phyloP scores from a whole-genome alignment of 2,113 vertebrate species.

The Sinocyclocheilus grahami region DNA sequence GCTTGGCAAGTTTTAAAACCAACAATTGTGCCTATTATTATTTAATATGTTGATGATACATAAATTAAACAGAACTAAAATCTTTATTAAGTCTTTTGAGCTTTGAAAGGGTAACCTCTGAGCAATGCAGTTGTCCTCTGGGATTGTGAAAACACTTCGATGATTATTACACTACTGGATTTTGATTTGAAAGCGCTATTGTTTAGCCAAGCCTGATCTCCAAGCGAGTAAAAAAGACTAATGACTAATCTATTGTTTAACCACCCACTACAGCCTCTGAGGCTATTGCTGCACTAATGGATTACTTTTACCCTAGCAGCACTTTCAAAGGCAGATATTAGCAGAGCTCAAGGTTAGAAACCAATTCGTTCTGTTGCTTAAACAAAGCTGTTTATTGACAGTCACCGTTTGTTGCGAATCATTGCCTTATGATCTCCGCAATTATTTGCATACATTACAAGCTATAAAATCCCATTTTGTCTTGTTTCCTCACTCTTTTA shows the following conservation, averaged over 20 bases:
- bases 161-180: neutral
- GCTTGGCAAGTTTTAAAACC: neutral
- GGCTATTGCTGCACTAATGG: constrained; percentile 48
- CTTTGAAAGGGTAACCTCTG: neutral
- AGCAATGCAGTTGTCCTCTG: neutral
- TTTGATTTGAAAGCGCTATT: constrained; percentile 19
- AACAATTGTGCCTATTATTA: neutral
- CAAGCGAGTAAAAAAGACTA: constrained; percentile 8
- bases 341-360: constrained; percentile 37
- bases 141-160: neutral
- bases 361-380: constrained; percentile 35
- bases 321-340: constrained; percentile 44
- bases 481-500: neutral
- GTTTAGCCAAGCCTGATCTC: constrained; percentile 6
- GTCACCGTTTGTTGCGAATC: constrained; percentile 32
- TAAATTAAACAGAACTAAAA: neutral
- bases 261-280: constrained; percentile 38
- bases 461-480: neutral
- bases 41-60: neutral
- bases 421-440: constrained; percentile 30
- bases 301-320: constrained; percentile 32
- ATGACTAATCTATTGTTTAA: constrained; percentile 54
- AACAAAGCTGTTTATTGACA: constrained; percentile 45
- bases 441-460: constrained; percentile 35
- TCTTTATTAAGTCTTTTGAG: neutral